Percentiles rank a stretch among this genome's conserved stretches.
These are phyloP conservation scores for Tipula confusa DNA, from an alignment of 2,888 invertebrate genomes.

Conservation along the genomic window DNA sequence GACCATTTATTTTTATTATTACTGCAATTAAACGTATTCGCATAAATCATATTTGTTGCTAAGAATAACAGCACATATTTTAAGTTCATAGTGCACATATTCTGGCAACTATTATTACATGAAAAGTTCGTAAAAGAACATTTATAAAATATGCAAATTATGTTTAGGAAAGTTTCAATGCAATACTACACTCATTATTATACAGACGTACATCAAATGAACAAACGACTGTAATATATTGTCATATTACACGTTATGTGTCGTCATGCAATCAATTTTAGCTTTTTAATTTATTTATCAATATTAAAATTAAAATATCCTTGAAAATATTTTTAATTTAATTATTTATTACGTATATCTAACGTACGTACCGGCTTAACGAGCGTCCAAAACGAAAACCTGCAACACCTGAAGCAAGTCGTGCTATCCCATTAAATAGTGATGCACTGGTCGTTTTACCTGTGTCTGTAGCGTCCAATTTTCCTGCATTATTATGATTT, in stretches of 20 bases:
- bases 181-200: not conserved
- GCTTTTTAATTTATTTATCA: not conserved
- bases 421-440: not conserved
- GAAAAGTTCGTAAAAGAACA: not conserved
- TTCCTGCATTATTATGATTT: not conserved
- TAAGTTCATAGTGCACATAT: slow-evolving; percentile 26
- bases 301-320: not conserved
- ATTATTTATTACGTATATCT: not conserved
- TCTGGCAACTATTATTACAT: not conserved
- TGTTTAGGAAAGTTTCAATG: not conserved
- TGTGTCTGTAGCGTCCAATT: not conserved
- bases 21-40: not conserved
- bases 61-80: not conserved
- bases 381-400: not conserved
- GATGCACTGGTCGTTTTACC: not conserved
- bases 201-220: not conserved
- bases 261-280: not conserved
- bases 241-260: not conserved
- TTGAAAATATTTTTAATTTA: not conserved
- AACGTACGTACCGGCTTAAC: not conserved
- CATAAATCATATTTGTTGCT: not conserved
- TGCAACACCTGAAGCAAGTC: slow-evolving; percentile 26
- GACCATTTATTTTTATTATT: too few relatives aligned
- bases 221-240: too few relatives aligned
- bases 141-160: not conserved